phyloP scores from a whole-genome alignment of 2,113 vertebrate species.

The Dicerorhinus sumatrensis region DNA sequence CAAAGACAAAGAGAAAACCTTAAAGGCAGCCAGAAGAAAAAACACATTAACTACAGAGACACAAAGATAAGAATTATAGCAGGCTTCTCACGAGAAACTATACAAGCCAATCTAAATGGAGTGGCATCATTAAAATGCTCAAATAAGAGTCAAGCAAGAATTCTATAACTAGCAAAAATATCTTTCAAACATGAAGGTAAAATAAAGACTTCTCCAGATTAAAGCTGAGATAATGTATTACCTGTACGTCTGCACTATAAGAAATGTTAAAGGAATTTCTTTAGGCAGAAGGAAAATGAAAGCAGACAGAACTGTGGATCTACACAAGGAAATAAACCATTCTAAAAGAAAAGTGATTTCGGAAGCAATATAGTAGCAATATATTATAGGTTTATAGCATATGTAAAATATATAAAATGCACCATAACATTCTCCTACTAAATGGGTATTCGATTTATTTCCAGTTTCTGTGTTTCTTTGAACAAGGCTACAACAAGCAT shows the following conservation, averaged over 20 bases:
- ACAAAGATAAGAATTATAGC: neutral
- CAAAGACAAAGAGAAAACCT: neutral
- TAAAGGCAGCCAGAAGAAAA: neutral
- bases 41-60: neutral
- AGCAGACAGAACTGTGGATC: neutral
- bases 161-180: neutral
- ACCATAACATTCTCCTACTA: neutral
- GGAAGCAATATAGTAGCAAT: neutral
- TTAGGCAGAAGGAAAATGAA: neutral
- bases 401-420: neutral
- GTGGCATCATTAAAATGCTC: neutral
- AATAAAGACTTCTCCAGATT: neutral
- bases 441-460: neutral
- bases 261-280: neutral
- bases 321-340: neutral
- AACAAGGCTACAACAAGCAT: neutral
- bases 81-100: neutral
- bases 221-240: neutral
- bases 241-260: neutral
- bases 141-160: neutral
- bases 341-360: neutral
- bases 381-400: neutral
- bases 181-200: neutral
- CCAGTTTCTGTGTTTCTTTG: neutral
- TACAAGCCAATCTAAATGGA: neutral